Conservation (phyloP, 2,113 vertebrate species). For the Lanius collurio region DNA sequence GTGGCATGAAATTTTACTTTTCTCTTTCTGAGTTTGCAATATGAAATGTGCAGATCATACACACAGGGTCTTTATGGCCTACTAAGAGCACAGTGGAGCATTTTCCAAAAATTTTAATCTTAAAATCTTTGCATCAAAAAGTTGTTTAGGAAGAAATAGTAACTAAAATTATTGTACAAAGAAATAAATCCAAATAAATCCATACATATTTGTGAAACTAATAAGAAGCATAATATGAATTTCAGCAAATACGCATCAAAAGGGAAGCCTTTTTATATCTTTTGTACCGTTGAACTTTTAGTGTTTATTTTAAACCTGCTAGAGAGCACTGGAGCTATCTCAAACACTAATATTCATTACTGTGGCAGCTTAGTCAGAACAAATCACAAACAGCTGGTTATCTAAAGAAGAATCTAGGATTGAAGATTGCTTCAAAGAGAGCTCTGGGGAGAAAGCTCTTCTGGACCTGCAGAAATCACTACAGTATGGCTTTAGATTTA, state of each 20-base stretch:
- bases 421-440: neutral
- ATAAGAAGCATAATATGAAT: neutral
- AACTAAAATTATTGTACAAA: neutral
- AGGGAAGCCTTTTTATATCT: neutral
- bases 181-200: neutral
- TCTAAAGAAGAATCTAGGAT: neutral
- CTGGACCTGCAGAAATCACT: slow-evolving; percentile 1
- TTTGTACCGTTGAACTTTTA: neutral
- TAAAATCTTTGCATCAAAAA: neutral
- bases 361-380: neutral
- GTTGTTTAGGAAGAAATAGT: neutral
- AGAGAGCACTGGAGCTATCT: neutral
- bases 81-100: neutral
- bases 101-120: neutral
- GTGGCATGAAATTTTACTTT: neutral
- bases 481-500: slow-evolving; percentile 43
- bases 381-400: neutral
- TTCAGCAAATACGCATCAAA: neutral
- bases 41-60: neutral
- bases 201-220: neutral
- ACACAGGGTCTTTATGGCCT: neutral
- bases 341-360: neutral
- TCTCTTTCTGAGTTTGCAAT: neutral
- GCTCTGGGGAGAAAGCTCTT: neutral
- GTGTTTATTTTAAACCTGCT: neutral